Conservation (phyloP, 2,797 vertebrate species). For the Fratercula arctica region DNA sequence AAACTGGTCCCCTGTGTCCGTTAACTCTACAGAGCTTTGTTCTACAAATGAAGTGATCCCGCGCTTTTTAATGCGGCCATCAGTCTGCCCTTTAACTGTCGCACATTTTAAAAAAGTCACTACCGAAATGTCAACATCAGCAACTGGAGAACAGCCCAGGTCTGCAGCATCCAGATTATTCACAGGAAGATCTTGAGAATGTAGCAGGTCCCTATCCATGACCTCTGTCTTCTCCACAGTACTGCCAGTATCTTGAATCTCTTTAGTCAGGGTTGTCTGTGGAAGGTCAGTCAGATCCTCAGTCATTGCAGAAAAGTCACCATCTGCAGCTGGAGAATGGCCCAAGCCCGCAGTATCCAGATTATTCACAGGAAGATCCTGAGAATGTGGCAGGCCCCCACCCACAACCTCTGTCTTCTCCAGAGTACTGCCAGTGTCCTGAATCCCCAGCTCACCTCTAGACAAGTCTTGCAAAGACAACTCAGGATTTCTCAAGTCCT, state of each 20-base stretch:
- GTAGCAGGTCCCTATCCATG: background rate
- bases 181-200: background rate
- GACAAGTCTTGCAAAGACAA: background rate
- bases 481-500: background rate
- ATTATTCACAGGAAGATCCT: background rate
- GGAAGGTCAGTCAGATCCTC: background rate
- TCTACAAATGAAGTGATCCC: background rate
- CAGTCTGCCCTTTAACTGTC: background rate
- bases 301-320: background rate
- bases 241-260: background rate
- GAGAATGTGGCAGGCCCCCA: background rate
- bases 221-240: background rate
- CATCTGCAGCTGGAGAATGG: background rate
- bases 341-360: background rate
- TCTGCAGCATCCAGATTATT: background rate
- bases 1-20: background rate
- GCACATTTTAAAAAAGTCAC: slow-evolving; percentile 5
- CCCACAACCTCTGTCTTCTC: background rate
- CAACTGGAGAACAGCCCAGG: background rate
- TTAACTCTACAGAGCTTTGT: background rate
- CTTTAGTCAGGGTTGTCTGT: background rate
- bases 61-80: background rate
- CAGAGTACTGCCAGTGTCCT: background rate
- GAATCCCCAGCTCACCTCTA: background rate
- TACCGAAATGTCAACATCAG: background rate